Conservation (phyloP, 2,113 vertebrate species). For the Pseudorectes ferrugineus region DNA sequence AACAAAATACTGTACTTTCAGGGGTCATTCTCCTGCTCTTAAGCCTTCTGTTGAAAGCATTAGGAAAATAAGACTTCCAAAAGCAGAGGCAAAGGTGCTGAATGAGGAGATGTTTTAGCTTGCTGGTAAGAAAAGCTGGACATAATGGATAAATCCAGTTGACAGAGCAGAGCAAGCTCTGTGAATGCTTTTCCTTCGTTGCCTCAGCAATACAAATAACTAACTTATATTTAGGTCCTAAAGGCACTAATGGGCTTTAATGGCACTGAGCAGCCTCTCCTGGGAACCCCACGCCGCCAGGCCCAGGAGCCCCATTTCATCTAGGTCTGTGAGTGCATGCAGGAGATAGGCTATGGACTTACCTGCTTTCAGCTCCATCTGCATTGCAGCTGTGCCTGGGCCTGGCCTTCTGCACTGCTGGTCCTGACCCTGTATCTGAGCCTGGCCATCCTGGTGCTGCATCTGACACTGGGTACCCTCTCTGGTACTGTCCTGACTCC, state of each 20-base stretch:
- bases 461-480: not conserved
- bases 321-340: not conserved
- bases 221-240: not conserved
- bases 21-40: not conserved
- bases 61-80: not conserved
- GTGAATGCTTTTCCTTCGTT: not conserved
- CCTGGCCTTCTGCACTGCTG: not conserved
- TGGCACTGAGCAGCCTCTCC: not conserved
- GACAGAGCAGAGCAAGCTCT: not conserved
- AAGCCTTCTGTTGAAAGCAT: not conserved
- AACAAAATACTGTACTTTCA: not conserved
- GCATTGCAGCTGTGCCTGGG: not conserved
- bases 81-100: not conserved
- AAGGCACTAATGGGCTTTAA: not conserved
- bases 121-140: not conserved
- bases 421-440: not conserved
- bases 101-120: not conserved
- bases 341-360: not conserved
- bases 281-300: not conserved
- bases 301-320: not conserved
- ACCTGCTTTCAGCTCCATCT: not conserved
- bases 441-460: rapidly evolving
- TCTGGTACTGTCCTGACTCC: not conserved
- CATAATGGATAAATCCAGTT: not conserved
- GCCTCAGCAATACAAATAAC: not conserved